phyloP scores from a whole-genome alignment of 2,797 vertebrate genomes.

The Myotis vivesi region DNA sequence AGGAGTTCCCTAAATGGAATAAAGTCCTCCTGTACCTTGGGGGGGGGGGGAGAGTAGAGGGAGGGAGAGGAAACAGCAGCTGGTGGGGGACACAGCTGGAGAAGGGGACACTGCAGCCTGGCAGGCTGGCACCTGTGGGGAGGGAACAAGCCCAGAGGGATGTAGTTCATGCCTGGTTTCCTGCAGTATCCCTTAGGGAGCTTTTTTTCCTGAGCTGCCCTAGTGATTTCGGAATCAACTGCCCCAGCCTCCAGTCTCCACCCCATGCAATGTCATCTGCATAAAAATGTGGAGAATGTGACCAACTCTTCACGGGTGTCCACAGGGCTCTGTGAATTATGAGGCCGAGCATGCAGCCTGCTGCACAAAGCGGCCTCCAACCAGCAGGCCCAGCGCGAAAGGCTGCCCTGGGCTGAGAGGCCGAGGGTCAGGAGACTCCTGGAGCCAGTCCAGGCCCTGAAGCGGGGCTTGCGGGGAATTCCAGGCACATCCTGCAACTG shows the following conservation, averaged over 20 bases:
- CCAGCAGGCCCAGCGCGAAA: neutral
- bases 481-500: neutral
- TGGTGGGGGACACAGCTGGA: neutral
- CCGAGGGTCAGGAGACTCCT: neutral
- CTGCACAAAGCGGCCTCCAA: neutral
- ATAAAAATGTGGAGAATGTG: constrained; percentile 66
- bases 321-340: neutral
- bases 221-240: neutral
- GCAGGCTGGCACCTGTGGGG: neutral
- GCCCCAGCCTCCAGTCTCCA: neutral
- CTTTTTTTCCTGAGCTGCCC: neutral
- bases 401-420: neutral
- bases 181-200: neutral
- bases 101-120: neutral
- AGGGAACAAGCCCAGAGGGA: neutral
- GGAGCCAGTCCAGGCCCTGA: neutral
- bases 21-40: neutral
- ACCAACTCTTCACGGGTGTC: neutral
- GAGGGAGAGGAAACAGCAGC: neutral
- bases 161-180: neutral
- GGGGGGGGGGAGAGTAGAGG: neutral
- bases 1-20: constrained; percentile 30
- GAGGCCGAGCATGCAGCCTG: neutral
- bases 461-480: neutral
- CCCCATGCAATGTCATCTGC: neutral